Evolutionary conservation across 64 coral and sea anemone genomes (phyloP).

Genomic region (Porites australiensis): DNA sequence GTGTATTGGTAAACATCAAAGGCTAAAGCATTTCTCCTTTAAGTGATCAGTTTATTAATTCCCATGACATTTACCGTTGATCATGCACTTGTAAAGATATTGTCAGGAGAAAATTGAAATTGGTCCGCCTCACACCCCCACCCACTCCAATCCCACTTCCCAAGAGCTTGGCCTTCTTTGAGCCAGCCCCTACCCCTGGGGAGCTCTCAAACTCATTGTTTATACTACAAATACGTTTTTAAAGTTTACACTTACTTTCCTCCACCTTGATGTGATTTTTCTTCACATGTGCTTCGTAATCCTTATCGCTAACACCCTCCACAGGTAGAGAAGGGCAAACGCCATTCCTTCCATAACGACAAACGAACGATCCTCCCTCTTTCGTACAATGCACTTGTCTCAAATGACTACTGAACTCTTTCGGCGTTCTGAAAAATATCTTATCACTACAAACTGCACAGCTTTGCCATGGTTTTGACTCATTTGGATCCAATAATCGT

Average conservation of each 20-base stretch:
- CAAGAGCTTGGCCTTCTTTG: too few species aligned
- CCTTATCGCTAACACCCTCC: constrained; percentile 95
- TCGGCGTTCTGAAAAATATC: constrained; percentile 84
- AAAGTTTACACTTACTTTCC: constrained; percentile 37
- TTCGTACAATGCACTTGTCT: constrained; percentile 90
- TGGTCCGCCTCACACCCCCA: too few species aligned
- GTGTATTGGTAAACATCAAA: too few species aligned
- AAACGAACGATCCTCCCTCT: constrained; percentile 97
- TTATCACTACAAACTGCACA: constrained; percentile 93
- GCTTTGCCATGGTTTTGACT: constrained; percentile 89
- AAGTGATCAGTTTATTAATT: too few species aligned
- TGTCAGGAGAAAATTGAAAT: too few species aligned
- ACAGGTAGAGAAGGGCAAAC: constrained; percentile 98
- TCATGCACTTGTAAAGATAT: too few species aligned
- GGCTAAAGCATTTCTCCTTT: too few species aligned
- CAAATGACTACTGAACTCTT: constrained; percentile 89
- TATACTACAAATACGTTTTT: not conserved
- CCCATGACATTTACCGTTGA: too few species aligned
- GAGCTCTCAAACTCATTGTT: not conserved
- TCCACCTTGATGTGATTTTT: constrained; percentile 89
- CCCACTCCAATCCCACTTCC: too few species aligned
- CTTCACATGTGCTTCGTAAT: constrained; percentile 96
- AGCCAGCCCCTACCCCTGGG: too few species aligned
- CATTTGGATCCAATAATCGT: constrained; percentile 88
- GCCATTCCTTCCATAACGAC: constrained; percentile 94